Evolutionary conservation across 1,140 invertebrate genomes (phyloP).

Genomic region (Sitophilus oryzae): DNA sequence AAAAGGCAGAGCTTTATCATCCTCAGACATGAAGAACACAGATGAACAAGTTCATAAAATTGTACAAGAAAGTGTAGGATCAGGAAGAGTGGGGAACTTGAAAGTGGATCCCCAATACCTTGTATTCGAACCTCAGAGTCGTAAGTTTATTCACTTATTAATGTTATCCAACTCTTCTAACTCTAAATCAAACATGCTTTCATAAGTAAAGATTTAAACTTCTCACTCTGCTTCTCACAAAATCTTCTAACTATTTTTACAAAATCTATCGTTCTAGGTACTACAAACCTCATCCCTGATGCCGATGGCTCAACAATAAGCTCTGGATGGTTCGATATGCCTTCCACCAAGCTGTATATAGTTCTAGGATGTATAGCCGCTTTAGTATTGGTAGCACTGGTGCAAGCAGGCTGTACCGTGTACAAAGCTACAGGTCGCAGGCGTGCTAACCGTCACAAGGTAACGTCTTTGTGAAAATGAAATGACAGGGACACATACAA

Average conservation of each 20-base stretch:
- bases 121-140: conserved; percentile 57
- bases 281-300: conserved; percentile 40
- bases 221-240: too few species aligned
- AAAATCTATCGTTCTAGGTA: too few species aligned
- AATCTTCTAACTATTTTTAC: too few species aligned
- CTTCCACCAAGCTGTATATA: conserved; percentile 71
- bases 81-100: conserved; percentile 68
- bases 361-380: conserved; percentile 76
- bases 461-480: conserved; percentile 40
- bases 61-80: conserved; percentile 61
- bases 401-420: conserved; percentile 81
- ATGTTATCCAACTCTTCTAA: too few species aligned
- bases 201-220: too few species aligned
- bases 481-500: neutral
- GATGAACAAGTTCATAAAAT: conserved; percentile 43
- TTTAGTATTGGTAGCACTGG: conserved; percentile 67
- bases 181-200: too few species aligned
- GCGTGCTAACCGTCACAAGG: conserved; percentile 55
- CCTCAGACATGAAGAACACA: conserved; percentile 45
- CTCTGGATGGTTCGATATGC: conserved; percentile 51
- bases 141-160: conserved; percentile 51
- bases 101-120: conserved; percentile 72
- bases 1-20: conserved; percentile 50
- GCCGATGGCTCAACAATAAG: conserved; percentile 24
- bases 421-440: conserved; percentile 60